Base-by-base conservation (phyloP, 2,113 vertebrate genomes). In the Calidris pugnax region DNA sequence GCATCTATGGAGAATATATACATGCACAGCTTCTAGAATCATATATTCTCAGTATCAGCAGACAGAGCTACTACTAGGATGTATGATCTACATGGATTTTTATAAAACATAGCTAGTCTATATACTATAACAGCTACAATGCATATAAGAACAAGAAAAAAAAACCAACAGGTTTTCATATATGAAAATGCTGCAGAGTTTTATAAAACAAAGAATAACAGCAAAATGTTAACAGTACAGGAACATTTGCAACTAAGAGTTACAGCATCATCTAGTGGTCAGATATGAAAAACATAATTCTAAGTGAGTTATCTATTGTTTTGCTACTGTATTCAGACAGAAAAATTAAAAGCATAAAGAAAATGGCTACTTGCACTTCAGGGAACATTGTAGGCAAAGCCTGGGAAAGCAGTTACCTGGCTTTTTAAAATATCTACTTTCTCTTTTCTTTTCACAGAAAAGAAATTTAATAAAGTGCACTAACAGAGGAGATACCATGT, bases 241-340 rank as follows among this genome's bases (percentile, higher is more conserved):
- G 11, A 62, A 55, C 7, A 30, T 37, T 63, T 74, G 33, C 64
- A 87, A n/a, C 59, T 60, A 78, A 69, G 87, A 82, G 56, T 56
- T 56, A 94, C 60, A 96, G 96, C 96, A 87, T 63, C 95, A 96
- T 87, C 96, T 95, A 93, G 96, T 48, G 96, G 94, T 81, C 59
- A 59, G 53, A 83, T 28, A 35, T 1, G 7, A 93, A 86, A 94
- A 80, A 6, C 14, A 91, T 41, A 41, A 27, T 45, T 85, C 11
- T 48, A 62, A 35, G 32, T 56, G 12, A 39, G 41, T 57, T 76
- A 55, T 15, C 20, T 20, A 10, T 53, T 20, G 14, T 4, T 88
- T 77, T 59, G 41, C 48, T 56, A 62, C 18, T 74, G 69, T 43
- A 51, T 51, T 76, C 28, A 71, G 32, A 73, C 13, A 92, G n/a